Conservation (phyloP, 2,888 invertebrate genomes). For the Abscondita cerata region DNA sequence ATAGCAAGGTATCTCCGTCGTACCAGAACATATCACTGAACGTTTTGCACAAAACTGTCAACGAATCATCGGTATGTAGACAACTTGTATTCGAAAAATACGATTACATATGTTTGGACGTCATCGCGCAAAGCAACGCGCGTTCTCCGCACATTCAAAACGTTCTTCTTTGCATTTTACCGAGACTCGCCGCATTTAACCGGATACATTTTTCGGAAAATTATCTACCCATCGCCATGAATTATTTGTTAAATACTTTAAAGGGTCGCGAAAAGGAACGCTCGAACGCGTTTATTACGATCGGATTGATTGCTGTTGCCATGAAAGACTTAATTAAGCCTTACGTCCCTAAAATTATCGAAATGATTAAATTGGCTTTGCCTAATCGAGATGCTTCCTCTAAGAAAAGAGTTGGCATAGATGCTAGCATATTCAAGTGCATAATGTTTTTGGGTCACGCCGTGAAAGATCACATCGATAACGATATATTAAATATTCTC, state of each 20-base stretch:
- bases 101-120: conserved; percentile 78
- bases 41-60: conserved; percentile 66
- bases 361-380: conserved; percentile 56
- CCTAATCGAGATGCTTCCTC: conserved; percentile 80
- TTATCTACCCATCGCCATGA: conserved; percentile 77
- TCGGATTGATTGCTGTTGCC: conserved; percentile 90
- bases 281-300: conserved; percentile 86
- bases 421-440: conserved; percentile 92
- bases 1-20: conserved; percentile 52
- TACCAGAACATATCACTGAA: conserved; percentile 59
- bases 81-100: conserved; percentile 84
- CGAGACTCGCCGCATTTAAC: conserved; percentile 93
- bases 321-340: conserved; percentile 81
- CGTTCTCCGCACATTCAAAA: conserved; percentile 82
- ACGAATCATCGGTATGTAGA: conserved; percentile 88
- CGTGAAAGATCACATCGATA: conserved; percentile 75
- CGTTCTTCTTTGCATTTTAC: conserved; percentile 84
- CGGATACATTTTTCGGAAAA: conserved; percentile 78
- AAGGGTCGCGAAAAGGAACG: conserved; percentile 85
- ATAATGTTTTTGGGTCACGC: conserved; percentile 91
- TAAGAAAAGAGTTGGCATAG: conserved; percentile 76
- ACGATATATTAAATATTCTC: conserved; percentile 82
- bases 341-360: conserved; percentile 86
- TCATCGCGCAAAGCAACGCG: conserved; percentile 78
- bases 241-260: conserved; percentile 77